Evolutionary conservation across 2,113 vertebrate genomes (phyloP), one percentile per base, ranked within the genome.

Genomic region (Elephantulus edwardii): DNA sequence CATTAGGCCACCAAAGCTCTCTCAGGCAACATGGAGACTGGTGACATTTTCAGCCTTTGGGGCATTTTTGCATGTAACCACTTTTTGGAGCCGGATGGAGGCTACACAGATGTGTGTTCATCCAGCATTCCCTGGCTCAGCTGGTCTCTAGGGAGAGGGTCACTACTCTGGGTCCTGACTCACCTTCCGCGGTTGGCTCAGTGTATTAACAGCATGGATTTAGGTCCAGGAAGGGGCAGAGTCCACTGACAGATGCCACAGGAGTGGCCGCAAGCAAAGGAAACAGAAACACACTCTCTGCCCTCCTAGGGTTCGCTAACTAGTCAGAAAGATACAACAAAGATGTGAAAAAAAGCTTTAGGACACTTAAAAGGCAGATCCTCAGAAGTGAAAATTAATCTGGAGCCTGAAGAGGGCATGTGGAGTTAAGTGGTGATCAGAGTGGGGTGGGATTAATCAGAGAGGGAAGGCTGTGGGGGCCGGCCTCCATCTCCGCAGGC

Each of bases 321-420:
- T 62, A 56, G 44, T 24, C 26, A 40, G 64, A 86, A 87, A 66
- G 68, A 77, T 56, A 70, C 8, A 30, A 88, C 62, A 86, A 74
- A 92, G 80, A 76, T 19, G 64, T 28, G 48, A 48, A 44, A 76
- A 79, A 68, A 42, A 83, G 86, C 30, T 22, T 48, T 30, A 79
- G 48, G 44, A 35, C 40, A 33, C 44, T 87, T 92, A 50, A 86
- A 88, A 87, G 87, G 72, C 60, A 74, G 90, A 68, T 6, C 19
- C 26, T 1, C 79, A 60, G 88, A 74, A 83, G 80, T 71, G 78
- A 86, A 91, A 85, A 94, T 91, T 38, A 86, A 89, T 83, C 68
- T n/a, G 60, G 60, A 74, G 60, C 44, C 62, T 35, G 81, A 38
- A 1, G 1, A 85, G 48, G 74, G 72, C 60, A 30, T 1, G 10